Evolutionary conservation across 2,113 vertebrate genomes (phyloP), one percentile per base, ranked within the genome.

Genomic region (Rhinolophus sinicus): DNA sequence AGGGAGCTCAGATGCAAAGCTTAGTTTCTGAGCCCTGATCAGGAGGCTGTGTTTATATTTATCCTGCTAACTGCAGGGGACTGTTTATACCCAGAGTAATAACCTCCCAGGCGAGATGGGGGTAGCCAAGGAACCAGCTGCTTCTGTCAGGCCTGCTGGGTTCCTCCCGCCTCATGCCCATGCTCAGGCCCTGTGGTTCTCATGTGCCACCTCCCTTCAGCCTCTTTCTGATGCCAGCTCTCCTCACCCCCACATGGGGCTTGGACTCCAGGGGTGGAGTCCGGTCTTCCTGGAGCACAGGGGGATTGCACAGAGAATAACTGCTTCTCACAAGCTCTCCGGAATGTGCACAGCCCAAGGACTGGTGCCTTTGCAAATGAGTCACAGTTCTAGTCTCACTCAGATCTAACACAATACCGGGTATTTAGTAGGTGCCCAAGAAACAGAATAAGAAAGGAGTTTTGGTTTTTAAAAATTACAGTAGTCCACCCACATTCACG

Each of bases 51-150:
- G 93, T 88, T 95, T 97, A 85, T 96, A 97, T 97, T 97, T 96
- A 96, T 96, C 96, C 91, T 90, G 86, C 93, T 96, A 73, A 93
- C 97, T 82, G 94, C 94, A 96, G 94, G 93, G 94, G 93, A n/a
- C 82, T 97, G 83, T 94, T 97, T 95, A 88, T 89, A 87, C 83
- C 87, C 96, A 95, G 52, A 94, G 93, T 87, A 93, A 75, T 54
- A 86, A 91, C 88, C 95, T 96, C 44, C 83, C 73, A 38, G 72
- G 93, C 0, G 12, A 86, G 75, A 24, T 38, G 58, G 30, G 94
- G 86, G 72, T 92, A 93, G 90, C 83, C 30, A 38, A 88, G 83
- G 62, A 78, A 52, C 33, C 86, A 93, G 93, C 78, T 92, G 97
- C 90, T 82, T 95, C 84, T 3, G 0, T 16, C 84, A 92, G 88